Evolutionary conservation across 2,888 invertebrate species (phyloP).

Genomic region (Eilema sororculum): DNA sequence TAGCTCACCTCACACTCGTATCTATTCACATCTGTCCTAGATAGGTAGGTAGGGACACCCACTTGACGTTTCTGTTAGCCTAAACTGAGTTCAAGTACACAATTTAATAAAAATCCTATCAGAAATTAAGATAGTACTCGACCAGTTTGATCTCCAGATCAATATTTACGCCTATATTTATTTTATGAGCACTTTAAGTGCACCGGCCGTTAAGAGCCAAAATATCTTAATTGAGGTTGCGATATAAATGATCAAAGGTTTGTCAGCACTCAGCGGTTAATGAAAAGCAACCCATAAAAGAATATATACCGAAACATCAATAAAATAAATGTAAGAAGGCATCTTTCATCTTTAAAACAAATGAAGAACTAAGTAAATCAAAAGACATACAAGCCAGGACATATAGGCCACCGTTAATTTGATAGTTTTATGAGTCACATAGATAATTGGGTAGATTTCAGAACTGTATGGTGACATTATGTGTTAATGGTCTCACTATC

Average conservation of each 20-base stretch:
- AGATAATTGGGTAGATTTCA: no score
- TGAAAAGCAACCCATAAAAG: slow-evolving; percentile 12
- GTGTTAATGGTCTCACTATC: no score
- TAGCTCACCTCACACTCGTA: neutral
- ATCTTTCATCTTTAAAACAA: neutral
- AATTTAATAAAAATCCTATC: slow-evolving; percentile 15
- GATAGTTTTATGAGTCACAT: no score
- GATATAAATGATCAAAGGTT: slow-evolving; percentile 47
- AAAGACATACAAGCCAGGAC: no score
- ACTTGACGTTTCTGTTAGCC: neutral
- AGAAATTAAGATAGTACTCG: slow-evolving; percentile 17
- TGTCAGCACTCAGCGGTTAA: slow-evolving; percentile 18
- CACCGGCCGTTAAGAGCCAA: slow-evolving; percentile 21
- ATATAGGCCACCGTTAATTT: no score
- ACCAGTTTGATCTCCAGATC: slow-evolving; percentile 20
- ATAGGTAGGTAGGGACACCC: neutral
- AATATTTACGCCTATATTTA: slow-evolving; percentile 19
- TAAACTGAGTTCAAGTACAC: slow-evolving; percentile 6
- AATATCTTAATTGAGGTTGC: slow-evolving; percentile 43
- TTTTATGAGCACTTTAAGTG: slow-evolving; percentile 21
- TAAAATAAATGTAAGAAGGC: neutral
- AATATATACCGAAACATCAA: neutral
- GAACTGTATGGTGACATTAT: no score
- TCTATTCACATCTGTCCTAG: neutral
- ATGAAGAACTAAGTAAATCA: neutral